phyloP scores from a whole-genome alignment of 2,797 vertebrate species.

The Bufotes viridis region DNA sequence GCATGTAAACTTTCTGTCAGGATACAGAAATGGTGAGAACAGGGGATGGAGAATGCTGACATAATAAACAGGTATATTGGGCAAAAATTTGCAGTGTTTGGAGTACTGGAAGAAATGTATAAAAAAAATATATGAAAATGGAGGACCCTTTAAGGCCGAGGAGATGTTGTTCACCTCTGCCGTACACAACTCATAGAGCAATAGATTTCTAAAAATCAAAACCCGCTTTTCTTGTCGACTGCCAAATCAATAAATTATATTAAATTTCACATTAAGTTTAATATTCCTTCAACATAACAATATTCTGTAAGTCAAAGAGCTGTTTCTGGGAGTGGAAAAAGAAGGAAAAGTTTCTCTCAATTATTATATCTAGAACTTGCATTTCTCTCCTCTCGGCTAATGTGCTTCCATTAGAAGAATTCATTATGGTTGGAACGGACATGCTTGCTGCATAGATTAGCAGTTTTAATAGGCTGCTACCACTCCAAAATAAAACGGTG shows the following conservation, averaged over 20 bases:
- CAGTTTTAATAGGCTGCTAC: conserved; percentile 74
- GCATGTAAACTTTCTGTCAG: too few relatives aligned
- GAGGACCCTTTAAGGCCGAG: neutral
- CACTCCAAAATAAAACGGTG: conserved; percentile 65
- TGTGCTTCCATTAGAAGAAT: conserved; percentile 72
- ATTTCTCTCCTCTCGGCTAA: conserved; percentile 63
- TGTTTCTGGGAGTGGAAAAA: neutral
- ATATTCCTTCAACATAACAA: neutral
- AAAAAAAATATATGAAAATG: too few relatives aligned
- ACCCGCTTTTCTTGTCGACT: neutral
- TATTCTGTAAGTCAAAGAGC: neutral
- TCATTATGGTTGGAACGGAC: conserved; percentile 69
- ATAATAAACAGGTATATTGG: too few relatives aligned
- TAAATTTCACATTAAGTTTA: too few relatives aligned
- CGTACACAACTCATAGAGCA: neutral
- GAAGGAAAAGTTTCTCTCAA: conserved; percentile 41
- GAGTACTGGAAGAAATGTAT: too few relatives aligned
- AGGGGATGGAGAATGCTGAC: too few relatives aligned
- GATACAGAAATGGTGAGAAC: too few relatives aligned
- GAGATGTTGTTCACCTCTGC: neutral
- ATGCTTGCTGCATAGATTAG: conserved; percentile 68
- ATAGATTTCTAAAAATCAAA: neutral
- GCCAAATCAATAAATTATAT: neutral
- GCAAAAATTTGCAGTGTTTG: too few relatives aligned
- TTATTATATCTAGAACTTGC: conserved; percentile 44